A percentile compares a stretch with the other conserved stretches of the same genome.
These are phyloP conservation scores for Crematogaster levior DNA, from an alignment of 2,888 invertebrate species.

Conservation along the genomic window DNA sequence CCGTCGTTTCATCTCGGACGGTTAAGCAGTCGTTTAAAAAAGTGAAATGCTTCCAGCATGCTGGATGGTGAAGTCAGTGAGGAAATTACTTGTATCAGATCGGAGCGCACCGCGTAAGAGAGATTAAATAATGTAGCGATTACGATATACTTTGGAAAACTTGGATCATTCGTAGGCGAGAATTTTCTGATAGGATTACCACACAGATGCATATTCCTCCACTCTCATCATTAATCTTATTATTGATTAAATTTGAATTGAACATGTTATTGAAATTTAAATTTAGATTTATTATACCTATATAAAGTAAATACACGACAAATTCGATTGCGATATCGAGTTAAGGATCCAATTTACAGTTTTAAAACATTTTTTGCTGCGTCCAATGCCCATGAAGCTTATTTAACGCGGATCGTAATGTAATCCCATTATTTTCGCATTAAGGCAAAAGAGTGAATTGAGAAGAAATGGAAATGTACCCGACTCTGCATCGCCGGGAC, in stretches of 20 bases:
- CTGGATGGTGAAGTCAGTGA: neutral
- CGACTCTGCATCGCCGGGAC: conserved; percentile 7
- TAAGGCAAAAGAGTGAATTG: conserved; percentile 15
- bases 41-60: conserved; percentile 37
- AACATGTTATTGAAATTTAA: neutral
- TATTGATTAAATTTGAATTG: neutral
- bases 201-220: neutral
- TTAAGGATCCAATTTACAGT: neutral
- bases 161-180: neutral
- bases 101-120: neutral
- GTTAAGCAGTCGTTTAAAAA: conserved; percentile 39
- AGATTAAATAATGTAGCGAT: conserved; percentile 13
- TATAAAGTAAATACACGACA: neutral
- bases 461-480: conserved; percentile 10
- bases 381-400: neutral
- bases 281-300: neutral
- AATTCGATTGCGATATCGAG: neutral
- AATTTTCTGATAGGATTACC: neutral
- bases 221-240: neutral
- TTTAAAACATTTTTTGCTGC: neutral
- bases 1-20: conserved; percentile 37
- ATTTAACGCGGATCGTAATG: neutral
- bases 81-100: conserved; percentile 16
- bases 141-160: neutral
- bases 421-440: conserved; percentile 36